Evolutionary conservation across 2,113 vertebrate genomes (phyloP).

Genomic region (Gobio gobio): DNA sequence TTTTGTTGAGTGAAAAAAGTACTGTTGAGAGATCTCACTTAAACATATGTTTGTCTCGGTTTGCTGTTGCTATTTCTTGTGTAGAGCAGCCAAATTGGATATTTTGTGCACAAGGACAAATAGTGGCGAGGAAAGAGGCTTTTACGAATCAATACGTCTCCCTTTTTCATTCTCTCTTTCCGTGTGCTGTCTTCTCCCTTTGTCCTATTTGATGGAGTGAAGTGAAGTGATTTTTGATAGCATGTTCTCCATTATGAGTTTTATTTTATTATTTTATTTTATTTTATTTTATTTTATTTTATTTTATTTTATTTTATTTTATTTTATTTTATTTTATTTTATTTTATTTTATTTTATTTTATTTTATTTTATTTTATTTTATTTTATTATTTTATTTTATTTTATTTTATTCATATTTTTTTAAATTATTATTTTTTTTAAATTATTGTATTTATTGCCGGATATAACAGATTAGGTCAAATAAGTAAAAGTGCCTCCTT

Average conservation of each 20-base stretch:
- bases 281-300: neutral
- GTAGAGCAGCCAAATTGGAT: constrained; percentile 10
- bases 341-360: too few relatives aligned
- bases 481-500: too few relatives aligned
- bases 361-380: too few relatives aligned
- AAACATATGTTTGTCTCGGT: neutral
- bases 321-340: too few relatives aligned
- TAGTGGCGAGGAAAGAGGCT: neutral
- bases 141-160: neutral
- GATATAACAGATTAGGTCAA: too few relatives aligned
- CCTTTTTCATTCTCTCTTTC: neutral
- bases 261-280: neutral
- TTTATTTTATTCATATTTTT: too few relatives aligned
- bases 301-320: too few relatives aligned
- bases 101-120: neutral
- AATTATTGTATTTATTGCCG: too few relatives aligned
- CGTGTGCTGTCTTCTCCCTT: neutral
- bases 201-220: neutral
- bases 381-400: too few relatives aligned
- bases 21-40: neutral
- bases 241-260: neutral
- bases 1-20: neutral
- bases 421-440: too few relatives aligned
- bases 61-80: neutral
- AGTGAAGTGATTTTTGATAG: neutral